Evolutionary conservation across 1,140 invertebrate genomes (phyloP).

Genomic region (Diachasmimorpha longicaudata): DNA sequence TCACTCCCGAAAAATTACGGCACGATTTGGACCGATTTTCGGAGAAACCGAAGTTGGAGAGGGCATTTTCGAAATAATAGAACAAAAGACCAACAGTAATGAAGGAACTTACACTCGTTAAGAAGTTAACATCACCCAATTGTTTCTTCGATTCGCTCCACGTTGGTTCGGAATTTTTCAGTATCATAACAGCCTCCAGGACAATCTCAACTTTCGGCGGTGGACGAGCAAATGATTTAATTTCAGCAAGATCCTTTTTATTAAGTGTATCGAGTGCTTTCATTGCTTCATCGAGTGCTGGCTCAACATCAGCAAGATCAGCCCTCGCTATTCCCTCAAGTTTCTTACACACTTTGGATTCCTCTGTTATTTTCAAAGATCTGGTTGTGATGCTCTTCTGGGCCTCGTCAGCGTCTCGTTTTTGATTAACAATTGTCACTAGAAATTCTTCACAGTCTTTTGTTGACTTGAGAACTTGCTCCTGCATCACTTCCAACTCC

Average conservation of each 20-base stretch:
- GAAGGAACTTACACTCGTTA: conserved; percentile 60
- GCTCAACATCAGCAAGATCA: conserved; percentile 83
- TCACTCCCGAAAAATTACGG: too few species aligned
- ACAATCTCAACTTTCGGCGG: conserved; percentile 87
- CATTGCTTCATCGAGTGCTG: conserved; percentile 82
- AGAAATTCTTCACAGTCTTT: conserved; percentile 76
- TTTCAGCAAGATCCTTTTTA: conserved; percentile 87
- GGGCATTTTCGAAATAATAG: too few species aligned
- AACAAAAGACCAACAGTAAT: neutral
- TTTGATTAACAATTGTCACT: conserved; percentile 77
- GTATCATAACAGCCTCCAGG: conserved; percentile 87
- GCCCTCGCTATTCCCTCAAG: conserved; percentile 79
- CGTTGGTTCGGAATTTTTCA: conserved; percentile 77
- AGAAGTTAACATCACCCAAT: conserved; percentile 78
- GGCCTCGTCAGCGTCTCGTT: conserved; percentile 77
- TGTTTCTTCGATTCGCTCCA: conserved; percentile 87
- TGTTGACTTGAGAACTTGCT: conserved; percentile 61
- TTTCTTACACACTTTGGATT: conserved; percentile 79
- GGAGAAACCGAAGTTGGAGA: too few species aligned
- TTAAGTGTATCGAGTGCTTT: conserved; percentile 81
- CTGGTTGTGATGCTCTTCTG: conserved; percentile 70
- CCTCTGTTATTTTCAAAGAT: conserved; percentile 76
- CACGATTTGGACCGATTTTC: too few species aligned
- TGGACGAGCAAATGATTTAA: conserved; percentile 84
- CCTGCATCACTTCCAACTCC: conserved; percentile 79